phyloP scores from a whole-genome alignment of 2,888 invertebrate species.

The Dorcus parallelipipedus region DNA sequence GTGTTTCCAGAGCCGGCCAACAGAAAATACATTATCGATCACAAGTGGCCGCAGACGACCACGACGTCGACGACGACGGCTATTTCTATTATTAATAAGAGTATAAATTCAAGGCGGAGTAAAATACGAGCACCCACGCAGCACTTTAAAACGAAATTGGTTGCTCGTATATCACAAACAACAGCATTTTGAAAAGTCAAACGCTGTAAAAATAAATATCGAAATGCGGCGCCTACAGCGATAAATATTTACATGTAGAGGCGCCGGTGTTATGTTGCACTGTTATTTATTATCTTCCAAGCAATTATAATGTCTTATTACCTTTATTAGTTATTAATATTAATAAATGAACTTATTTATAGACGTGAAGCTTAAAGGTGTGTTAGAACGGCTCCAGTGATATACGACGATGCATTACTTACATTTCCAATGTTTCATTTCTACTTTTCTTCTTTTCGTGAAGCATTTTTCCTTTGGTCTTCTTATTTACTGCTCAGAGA shows the following conservation, averaged over 20 bases:
- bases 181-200: conserved; percentile 21
- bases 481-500: too few relatives aligned
- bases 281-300: conserved; percentile 9
- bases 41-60: background rate
- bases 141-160: conserved; percentile 13
- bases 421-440: background rate
- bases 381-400: background rate
- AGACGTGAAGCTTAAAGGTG: background rate
- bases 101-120: background rate
- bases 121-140: conserved; percentile 1
- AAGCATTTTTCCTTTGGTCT: background rate
- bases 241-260: conserved; percentile 21
- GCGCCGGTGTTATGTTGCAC: conserved; percentile 12
- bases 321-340: conserved; percentile 16
- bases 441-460: background rate
- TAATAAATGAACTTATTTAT: conserved; percentile 12
- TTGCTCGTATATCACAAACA: conserved; percentile 23
- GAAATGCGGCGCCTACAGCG: conserved; percentile 12
- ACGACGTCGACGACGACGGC: background rate
- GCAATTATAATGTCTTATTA: conserved; percentile 16
- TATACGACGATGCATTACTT: background rate
- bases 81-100: conserved; percentile 1
- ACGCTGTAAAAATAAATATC: conserved; percentile 20
- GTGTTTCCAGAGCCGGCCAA: too few relatives aligned
- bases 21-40: background rate